Base-by-base conservation (phyloP, 2,888 invertebrate genomes). In the Chironomus riparius region DNA sequence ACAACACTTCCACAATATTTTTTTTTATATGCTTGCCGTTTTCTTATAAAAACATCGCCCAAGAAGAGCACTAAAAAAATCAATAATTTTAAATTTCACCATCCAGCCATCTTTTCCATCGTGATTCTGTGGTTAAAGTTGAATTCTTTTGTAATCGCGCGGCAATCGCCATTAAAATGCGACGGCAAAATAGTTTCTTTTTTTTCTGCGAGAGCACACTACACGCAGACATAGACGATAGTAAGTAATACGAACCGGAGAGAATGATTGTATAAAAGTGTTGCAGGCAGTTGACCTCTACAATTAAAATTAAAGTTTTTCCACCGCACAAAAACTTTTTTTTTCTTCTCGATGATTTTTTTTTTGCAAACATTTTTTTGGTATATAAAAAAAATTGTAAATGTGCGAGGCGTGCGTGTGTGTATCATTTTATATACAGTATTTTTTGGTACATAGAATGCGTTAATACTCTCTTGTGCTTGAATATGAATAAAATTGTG, bases 51-150 rank as follows among this genome's bases (percentile, higher is more conserved):
- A 38, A 13, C 65, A 65, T 24, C 21, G 18, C 50, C 13, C 56
- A 56, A 70, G 50, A 22, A 21, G 50, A 50, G 22, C 7, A 21
- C 5, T 50, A n/a, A 50, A 47, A 70, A 70, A 70, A 70, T 70
- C 70, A 70, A 70, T 70, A 70, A 50, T 70, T 56, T 70, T 70
- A 70, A 70, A 70, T 70, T 70, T 70, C 56, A 13, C 50, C 70
- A 50, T 70, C 50, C 22, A 65, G 24, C 22, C 56, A 56, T 24
- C 65, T 65, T 65, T 21, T 18, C 15, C 56, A n/a, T 56, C 56
- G 15, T n/a, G 28, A 21, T 28, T 47, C 47, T 56, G 50, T 50
- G 50, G 50, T 70, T 70, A 70, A 56, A 70, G 56, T 22, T 21
- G 13, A 68, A 68, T 15, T 4, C 47, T 47, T 69, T 47, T 68